Percentiles rank a stretch among this genome's conserved stretches.
phyloP scores from a whole-genome alignment of 1,140 invertebrate genomes.

The Aphidius gifuensis region DNA sequence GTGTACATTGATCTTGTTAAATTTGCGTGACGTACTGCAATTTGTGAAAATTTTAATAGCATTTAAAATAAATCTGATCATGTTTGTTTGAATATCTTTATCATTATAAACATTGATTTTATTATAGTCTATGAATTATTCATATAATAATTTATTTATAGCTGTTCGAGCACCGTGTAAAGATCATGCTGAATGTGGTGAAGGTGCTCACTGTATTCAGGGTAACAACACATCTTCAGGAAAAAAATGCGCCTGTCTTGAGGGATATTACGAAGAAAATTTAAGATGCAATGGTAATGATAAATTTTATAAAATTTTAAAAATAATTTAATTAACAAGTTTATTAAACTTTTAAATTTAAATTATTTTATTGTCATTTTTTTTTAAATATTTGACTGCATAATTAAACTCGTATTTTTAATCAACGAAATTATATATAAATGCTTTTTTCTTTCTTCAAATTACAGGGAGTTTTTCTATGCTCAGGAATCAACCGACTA shows the following conservation, averaged over 20 bases:
- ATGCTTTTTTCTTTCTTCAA: no score
- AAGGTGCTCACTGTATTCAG: constrained; percentile 46
- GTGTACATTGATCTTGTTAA: no score
- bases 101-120: no score
- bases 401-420: constrained; percentile 3
- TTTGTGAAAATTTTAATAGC: no score
- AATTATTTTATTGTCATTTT: constrained; percentile 12
- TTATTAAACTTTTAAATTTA: neutral
- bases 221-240: constrained; percentile 34
- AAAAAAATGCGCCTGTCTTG: constrained; percentile 50
- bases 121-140: no score
- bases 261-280: constrained; percentile 45
- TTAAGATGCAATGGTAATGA: constrained; percentile 45
- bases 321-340: neutral
- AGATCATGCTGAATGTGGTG: constrained; percentile 45
- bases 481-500: neutral
- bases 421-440: neutral
- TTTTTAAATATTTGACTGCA: neutral
- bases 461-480: constrained; percentile 24
- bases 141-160: constrained; percentile 28
- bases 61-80: no score
- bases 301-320: neutral
- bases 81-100: no score
- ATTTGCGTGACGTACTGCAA: no score
- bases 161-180: constrained; percentile 45